Conservation (phyloP, 2,113 vertebrate species). For the Tychaedon coryphoeus region DNA sequence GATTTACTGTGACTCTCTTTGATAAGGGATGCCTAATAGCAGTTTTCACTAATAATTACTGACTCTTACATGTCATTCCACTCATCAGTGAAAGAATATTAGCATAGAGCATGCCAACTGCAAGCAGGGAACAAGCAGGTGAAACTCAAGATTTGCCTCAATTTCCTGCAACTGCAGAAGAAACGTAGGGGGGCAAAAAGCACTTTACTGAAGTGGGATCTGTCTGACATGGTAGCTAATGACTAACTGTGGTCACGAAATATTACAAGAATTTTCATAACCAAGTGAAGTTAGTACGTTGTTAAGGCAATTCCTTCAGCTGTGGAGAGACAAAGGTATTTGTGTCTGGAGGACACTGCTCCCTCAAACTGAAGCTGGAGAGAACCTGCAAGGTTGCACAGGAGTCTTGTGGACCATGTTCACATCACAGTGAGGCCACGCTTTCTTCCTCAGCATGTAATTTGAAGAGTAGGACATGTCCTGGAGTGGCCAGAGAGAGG, state of each 20-base stretch:
- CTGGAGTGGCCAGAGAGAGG: neutral
- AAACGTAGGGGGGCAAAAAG: neutral
- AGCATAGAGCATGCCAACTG: neutral
- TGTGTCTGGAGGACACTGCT: neutral
- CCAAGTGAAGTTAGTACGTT: neutral
- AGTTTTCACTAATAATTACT: neutral
- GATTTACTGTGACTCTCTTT: neutral
- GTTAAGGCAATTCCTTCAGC: neutral
- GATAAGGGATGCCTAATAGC: neutral
- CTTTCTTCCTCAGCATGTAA: neutral
- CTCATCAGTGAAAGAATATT: neutral
- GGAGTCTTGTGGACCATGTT: neutral
- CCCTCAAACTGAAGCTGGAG: neutral
- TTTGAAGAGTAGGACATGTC: neutral
- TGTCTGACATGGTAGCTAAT: neutral
- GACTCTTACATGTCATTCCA: neutral
- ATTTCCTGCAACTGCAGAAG: neutral
- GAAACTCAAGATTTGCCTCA: neutral
- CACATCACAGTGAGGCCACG: rapidly evolving
- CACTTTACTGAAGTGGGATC: neutral
- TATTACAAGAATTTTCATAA: neutral
- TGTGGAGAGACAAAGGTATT: neutral
- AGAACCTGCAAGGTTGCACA: neutral
- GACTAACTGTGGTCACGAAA: rapidly evolving
- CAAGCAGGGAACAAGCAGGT: neutral